These are phyloP conservation scores for Strigamia crassipes DNA, from an alignment of 2,888 invertebrate genomes.

Conservation along the genomic window DNA sequence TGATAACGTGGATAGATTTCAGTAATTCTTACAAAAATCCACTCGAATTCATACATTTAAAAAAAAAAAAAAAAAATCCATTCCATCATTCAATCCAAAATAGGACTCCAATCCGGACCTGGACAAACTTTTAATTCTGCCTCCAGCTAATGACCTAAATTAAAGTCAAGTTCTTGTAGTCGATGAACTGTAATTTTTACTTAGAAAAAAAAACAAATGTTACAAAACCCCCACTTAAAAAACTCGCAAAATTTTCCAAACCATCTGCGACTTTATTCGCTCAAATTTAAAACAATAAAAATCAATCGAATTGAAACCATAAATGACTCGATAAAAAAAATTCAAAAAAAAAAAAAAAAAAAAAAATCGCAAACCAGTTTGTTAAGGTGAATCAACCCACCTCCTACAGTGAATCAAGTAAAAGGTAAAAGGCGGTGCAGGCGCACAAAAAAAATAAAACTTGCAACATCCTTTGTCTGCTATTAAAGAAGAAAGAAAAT, in stretches of 20 bases:
- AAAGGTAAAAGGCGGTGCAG: not conserved
- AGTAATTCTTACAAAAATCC: too few relatives aligned
- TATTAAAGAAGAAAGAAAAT: not conserved
- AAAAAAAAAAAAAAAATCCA: too few relatives aligned
- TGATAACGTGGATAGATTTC: too few relatives aligned
- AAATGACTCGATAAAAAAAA: not conserved
- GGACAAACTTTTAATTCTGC: not conserved
- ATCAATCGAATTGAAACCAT: not conserved
- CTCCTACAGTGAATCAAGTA: not conserved
- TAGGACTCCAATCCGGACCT: not conserved
- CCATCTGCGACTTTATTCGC: not conserved
- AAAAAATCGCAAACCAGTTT: not conserved
- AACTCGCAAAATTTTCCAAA: too few relatives aligned
- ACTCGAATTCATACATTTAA: too few relatives aligned
- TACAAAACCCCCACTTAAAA: not conserved
- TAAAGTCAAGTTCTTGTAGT: constrained; percentile 32
- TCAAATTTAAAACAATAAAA: not conserved
- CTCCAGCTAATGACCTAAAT: constrained; percentile 24
- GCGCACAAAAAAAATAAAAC: not conserved
- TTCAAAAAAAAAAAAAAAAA: not conserved
- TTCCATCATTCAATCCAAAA: not conserved
- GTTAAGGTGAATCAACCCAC: constrained; percentile 25
- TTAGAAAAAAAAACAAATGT: not conserved
- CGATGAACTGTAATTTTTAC: constrained; percentile 12
- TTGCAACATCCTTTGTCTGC: not conserved